Percentiles rank a stretch among this genome's conserved stretches.
These are phyloP conservation scores for Trichacis sp. DNA, from an alignment of 2,888 invertebrate species.

Conservation along the genomic window DNA sequence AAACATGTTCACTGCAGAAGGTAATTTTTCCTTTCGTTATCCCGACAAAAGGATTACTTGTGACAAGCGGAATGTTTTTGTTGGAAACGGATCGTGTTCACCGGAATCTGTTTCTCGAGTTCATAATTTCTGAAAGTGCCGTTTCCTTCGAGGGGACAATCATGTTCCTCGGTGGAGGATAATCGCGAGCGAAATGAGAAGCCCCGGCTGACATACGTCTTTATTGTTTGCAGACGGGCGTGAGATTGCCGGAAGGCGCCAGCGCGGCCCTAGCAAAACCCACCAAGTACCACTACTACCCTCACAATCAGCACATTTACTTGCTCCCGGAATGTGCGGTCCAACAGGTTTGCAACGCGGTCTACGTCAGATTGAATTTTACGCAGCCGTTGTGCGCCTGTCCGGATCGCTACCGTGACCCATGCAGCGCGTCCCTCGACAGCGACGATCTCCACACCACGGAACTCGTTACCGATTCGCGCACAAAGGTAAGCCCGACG, in stretches of 20 bases:
- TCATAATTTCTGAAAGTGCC: no score
- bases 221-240: slow-evolving; percentile 62
- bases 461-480: slow-evolving; percentile 86
- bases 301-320: slow-evolving; percentile 93
- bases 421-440: slow-evolving; percentile 90
- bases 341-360: slow-evolving; percentile 95
- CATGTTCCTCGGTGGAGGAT: no score
- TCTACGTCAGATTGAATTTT: slow-evolving; percentile 91
- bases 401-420: slow-evolving; percentile 88
- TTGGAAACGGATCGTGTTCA: no score
- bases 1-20: no score
- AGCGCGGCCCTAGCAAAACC: slow-evolving; percentile 79
- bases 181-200: not conserved
- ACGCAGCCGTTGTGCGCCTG: slow-evolving; percentile 94
- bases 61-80: no score
- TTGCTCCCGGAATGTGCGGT: slow-evolving; percentile 93
- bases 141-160: no score
- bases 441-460: slow-evolving; percentile 93
- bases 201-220: slow-evolving; percentile 32
- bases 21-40: no score
- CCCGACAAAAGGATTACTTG: no score
- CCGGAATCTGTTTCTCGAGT: no score
- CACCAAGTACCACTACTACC: slow-evolving; percentile 93
- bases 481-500: slow-evolving; percentile 78
- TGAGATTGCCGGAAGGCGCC: slow-evolving; percentile 70